Conservation (phyloP, 2,888 invertebrate genomes). For the Plutella xylostella region DNA sequence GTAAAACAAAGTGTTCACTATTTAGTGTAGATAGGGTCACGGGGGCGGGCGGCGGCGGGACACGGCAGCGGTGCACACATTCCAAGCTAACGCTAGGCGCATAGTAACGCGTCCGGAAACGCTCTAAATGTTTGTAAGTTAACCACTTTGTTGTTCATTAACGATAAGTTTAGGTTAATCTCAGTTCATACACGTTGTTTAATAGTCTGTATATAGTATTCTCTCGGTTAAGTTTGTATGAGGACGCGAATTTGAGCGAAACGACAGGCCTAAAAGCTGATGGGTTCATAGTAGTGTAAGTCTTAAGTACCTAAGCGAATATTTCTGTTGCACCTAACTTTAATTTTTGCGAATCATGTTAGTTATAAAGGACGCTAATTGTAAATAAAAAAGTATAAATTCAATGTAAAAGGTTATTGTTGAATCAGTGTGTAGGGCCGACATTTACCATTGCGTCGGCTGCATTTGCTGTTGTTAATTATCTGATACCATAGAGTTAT, state of each 20-base stretch:
- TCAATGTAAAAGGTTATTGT: conserved; percentile 45
- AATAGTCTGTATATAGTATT: conserved; percentile 65
- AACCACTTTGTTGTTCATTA: conserved; percentile 70
- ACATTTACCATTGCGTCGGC: conserved; percentile 46
- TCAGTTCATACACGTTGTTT: conserved; percentile 57
- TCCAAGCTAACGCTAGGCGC: conserved; percentile 61
- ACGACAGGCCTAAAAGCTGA: conserved; percentile 54
- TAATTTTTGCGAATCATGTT: conserved; percentile 59
- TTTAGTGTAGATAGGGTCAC: not conserved
- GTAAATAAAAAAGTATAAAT: conserved; percentile 51
- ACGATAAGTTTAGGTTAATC: conserved; percentile 65
- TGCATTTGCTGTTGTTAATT: conserved; percentile 50
- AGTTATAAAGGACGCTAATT: conserved; percentile 42
- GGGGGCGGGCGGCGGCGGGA: not conserved
- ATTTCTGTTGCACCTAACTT: conserved; percentile 59
- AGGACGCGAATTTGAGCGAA: conserved; percentile 64
- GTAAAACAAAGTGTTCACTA: too few relatives aligned
- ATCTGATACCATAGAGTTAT: conserved; percentile 45
- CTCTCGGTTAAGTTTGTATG: conserved; percentile 53
- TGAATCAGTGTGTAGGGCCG: conserved; percentile 42
- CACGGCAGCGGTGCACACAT: conserved; percentile 57
- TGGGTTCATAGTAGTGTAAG: conserved; percentile 58
- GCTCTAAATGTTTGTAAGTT: conserved; percentile 22
- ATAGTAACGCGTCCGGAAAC: conserved; percentile 27
- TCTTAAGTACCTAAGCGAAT: conserved; percentile 53